These are phyloP conservation scores for Syngnathoides biaculeatus DNA, from an alignment of 2,113 vertebrate genomes.

Conservation along the genomic window DNA sequence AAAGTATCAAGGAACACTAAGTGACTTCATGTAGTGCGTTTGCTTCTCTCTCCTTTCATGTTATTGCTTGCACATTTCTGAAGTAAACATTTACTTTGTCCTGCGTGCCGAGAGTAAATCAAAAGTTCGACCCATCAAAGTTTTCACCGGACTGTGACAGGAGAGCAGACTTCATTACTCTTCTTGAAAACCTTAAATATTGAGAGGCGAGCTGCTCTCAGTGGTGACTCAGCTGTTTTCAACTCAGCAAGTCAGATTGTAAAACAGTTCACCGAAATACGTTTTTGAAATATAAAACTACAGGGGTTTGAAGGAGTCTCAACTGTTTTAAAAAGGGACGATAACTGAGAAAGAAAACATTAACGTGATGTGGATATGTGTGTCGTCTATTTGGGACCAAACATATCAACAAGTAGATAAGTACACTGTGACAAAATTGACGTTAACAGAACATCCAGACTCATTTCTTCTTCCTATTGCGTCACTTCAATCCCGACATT, in stretches of 20 bases:
- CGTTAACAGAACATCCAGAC: neutral
- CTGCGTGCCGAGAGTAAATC: neutral
- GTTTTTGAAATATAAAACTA: neutral
- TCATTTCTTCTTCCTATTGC: neutral
- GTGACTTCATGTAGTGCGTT: neutral
- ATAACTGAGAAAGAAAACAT: neutral
- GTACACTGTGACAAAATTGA: neutral
- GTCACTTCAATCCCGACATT: neutral
- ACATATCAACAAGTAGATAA: neutral
- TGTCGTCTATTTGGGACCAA: neutral
- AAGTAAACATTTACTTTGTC: neutral
- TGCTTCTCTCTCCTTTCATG: neutral
- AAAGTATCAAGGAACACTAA: slow-evolving; percentile 26
- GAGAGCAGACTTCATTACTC: neutral
- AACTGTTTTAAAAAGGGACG: neutral
- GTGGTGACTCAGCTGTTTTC: neutral
- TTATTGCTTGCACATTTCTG: neutral
- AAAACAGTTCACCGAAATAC: neutral
- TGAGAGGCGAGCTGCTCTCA: neutral
- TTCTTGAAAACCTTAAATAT: neutral
- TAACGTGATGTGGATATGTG: neutral
- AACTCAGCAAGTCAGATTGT: neutral
- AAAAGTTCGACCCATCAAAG: neutral
- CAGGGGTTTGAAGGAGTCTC: neutral
- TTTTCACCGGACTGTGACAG: slow-evolving; percentile 3